Evolutionary conservation across 2,113 vertebrate genomes (phyloP), one percentile per base, ranked within the genome.

Genomic region (Apteryx owenii): DNA sequence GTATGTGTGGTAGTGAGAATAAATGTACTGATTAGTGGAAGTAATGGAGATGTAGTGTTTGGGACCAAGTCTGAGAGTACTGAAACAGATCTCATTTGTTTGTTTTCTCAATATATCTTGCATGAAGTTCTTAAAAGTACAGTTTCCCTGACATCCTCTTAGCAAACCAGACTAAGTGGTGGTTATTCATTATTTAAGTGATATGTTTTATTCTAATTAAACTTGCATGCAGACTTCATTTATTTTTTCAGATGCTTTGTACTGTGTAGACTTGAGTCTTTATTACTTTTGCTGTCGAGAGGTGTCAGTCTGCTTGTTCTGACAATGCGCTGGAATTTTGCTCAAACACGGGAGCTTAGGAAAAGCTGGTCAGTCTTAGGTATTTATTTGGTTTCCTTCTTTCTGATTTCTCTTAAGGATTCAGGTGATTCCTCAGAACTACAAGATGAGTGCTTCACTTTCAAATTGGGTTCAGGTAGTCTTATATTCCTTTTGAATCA

Each of bases 61-160:
- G 76, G 54, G 53, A 33, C 80, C 5, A 3, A 56, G n/a, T 40
- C 58, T 0, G 0, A 56, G 29, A 40, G 44, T 10, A 4, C 1
- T 8, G 58, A 38, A 20, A 28, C 16, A 36, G 19, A 44, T 38
- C 21, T 3, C 4, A 6, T 76, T 60, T 2, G 18, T 83, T 83
- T 81, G 44, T 48, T 95, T 40, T 46, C 26, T 75, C 40, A 36
- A 7, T 62, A 10, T 56, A 48, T 54, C 69, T 46, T 58, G 17
- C 12, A 4, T 40, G 29, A 58, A 46, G 19, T 69, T 85, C n/a
- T n/a, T 28, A 19, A 56, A 42, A 29, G 72, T 19, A 31, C 25
- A 2, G 77, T 56, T 84, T 26, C 60, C 51, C 16, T 40, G 12
- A 38, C 1, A 0, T 18, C 4, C 42, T 77, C 79, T 72, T 51